Percentiles rank a stretch among this genome's conserved stretches.
These are phyloP conservation scores for Mormyrus lacerda DNA, from an alignment of 2,113 vertebrate genomes.

Conservation along the genomic window DNA sequence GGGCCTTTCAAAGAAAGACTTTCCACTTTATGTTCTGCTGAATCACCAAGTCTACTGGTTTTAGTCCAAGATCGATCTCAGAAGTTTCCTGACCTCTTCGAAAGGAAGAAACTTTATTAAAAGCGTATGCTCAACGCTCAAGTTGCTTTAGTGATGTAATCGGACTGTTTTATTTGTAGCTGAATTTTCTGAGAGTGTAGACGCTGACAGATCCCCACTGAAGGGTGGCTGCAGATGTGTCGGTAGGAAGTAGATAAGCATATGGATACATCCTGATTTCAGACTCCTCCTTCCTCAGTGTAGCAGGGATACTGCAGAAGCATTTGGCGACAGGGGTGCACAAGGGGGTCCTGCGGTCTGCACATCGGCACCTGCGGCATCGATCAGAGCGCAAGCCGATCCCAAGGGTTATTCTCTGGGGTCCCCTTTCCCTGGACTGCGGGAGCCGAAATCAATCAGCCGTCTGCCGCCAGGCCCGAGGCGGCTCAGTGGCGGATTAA, in stretches of 20 bases:
- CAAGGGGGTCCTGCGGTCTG: background rate
- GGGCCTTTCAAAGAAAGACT: background rate
- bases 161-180: background rate
- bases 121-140: background rate
- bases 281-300: background rate
- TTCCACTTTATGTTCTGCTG: background rate
- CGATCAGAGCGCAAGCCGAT: slow-evolving; percentile 6
- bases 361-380: slow-evolving; percentile 8
- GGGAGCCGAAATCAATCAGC: slow-evolving; percentile 17
- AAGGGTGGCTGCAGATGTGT: background rate
- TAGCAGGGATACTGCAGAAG: background rate
- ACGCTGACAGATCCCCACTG: background rate
- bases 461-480: background rate
- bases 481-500: background rate
- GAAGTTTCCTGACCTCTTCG: background rate
- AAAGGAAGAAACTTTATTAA: background rate
- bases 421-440: background rate
- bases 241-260: background rate
- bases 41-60: background rate
- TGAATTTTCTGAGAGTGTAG: background rate
- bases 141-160: background rate
- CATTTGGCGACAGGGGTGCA: background rate
- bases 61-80: background rate
- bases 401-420: background rate
- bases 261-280: background rate